Conservation (phyloP, 2,888 invertebrate genomes). For the Monochamus alternatus region DNA sequence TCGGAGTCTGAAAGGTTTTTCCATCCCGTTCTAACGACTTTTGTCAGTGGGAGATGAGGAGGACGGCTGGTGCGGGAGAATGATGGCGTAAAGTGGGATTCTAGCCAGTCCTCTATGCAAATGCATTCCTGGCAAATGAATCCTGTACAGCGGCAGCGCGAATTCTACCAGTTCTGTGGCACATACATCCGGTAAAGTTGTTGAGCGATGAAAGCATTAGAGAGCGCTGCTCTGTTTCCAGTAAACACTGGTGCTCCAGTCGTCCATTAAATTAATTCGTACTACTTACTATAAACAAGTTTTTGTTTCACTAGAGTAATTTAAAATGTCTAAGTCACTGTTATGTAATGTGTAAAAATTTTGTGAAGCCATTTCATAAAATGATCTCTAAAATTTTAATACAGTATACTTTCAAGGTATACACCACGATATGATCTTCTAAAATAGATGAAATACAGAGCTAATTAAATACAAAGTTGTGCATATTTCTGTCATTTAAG, state of each 20-base stretch:
- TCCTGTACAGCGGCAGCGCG: constrained; percentile 14
- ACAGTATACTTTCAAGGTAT: too few species aligned
- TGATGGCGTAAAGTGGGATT: constrained; percentile 44
- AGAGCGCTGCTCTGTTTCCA: neutral
- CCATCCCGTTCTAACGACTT: constrained; percentile 19
- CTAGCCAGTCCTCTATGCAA: constrained; percentile 47
- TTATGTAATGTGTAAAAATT: too few species aligned
- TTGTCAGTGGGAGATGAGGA: constrained; percentile 23
- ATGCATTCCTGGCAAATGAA: constrained; percentile 48
- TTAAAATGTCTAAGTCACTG: too few species aligned
- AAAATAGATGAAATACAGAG: too few species aligned
- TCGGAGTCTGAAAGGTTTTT: constrained; percentile 23
- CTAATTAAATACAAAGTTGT: too few species aligned
- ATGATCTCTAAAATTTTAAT: too few species aligned
- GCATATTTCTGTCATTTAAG: too few species aligned
- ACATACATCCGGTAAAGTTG: constrained; percentile 4
- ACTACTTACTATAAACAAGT: too few species aligned
- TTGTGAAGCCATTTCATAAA: too few species aligned
- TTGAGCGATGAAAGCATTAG: constrained; percentile 1
- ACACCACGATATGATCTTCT: too few species aligned
- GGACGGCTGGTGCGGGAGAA: constrained; percentile 21
- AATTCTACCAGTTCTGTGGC: constrained; percentile 17
- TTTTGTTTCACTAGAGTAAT: too few species aligned
- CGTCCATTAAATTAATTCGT: neutral
- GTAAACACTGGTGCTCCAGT: neutral